A percentile compares a stretch with the other conserved stretches of the same genome.
phyloP scores from a whole-genome alignment of 2,113 vertebrate genomes.

The Pomatorhinus ruficollis region DNA sequence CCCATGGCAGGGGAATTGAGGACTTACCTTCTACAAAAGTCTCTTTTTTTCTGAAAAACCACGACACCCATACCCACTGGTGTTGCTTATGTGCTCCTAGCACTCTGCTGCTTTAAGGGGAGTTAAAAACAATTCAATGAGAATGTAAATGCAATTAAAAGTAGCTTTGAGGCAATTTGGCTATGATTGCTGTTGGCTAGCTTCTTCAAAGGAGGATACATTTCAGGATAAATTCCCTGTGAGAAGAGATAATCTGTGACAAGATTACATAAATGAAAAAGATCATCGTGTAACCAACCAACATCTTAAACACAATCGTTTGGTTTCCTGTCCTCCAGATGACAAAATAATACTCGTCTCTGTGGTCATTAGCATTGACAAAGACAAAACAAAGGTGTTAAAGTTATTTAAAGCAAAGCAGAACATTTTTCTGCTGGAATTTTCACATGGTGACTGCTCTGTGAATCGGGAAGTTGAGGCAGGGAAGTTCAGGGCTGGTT shows the following conservation, averaged over 20 bases:
- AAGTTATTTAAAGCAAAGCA: not conserved
- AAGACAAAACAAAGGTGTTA: not conserved
- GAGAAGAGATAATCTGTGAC: not conserved
- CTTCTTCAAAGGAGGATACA: not conserved
- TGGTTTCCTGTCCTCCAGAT: not conserved
- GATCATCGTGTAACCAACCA: not conserved
- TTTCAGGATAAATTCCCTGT: not conserved
- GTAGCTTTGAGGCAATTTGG: not conserved
- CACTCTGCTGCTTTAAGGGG: not conserved
- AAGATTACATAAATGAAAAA: not conserved
- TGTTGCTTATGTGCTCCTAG: fast-evolving
- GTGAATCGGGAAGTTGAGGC: not conserved
- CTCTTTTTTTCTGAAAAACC: not conserved
- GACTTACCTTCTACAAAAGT: not conserved
- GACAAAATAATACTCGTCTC: not conserved
- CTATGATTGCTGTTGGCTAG: not conserved
- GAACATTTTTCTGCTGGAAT: not conserved
- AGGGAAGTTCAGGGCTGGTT: not conserved
- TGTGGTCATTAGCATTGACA: not conserved
- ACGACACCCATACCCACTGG: fast-evolving
- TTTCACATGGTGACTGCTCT: fast-evolving
- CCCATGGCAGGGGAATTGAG: not conserved
- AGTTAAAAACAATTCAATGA: not conserved
- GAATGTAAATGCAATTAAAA: not conserved
- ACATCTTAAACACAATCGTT: fast-evolving